phyloP scores from a whole-genome alignment of 2,113 vertebrate genomes.

The Girardinichthys multiradiatus region DNA sequence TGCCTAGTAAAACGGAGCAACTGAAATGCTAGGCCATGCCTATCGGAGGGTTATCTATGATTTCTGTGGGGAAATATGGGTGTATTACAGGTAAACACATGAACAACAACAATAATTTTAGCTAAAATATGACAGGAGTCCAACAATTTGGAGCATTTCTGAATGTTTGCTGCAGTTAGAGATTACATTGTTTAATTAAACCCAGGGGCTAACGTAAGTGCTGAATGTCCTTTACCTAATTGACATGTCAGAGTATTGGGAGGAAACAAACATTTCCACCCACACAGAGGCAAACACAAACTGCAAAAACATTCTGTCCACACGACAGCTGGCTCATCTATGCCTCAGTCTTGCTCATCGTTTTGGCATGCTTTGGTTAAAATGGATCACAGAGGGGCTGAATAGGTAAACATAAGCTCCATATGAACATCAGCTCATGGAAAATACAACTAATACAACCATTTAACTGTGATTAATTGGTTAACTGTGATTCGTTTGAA shows the following conservation, averaged over 20 bases:
- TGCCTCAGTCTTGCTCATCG: slow-evolving; percentile 3
- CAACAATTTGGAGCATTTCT: background rate
- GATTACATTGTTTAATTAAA: background rate
- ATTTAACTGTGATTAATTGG: background rate
- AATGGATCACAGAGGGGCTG: slow-evolving; percentile 7
- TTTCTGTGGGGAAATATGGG: slow-evolving; percentile 5
- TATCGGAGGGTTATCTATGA: slow-evolving; percentile 17
- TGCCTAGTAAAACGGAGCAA: slow-evolving; percentile 31
- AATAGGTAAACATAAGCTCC: background rate
- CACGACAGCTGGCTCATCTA: slow-evolving; percentile 21
- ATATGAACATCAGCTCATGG: background rate
- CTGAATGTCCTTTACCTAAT: background rate
- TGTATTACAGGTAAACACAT: background rate
- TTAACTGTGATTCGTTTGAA: background rate
- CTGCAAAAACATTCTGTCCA: slow-evolving; percentile 18
- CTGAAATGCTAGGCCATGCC: background rate
- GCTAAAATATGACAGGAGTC: background rate
- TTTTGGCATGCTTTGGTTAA: slow-evolving; percentile 34
- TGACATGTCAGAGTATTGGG: slow-evolving; percentile 5
- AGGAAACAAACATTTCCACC: slow-evolving; percentile 18
- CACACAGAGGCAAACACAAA: background rate
- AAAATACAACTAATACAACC: background rate
- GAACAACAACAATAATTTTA: background rate
- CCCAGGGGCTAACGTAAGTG: background rate
- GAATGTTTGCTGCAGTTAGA: background rate